Evolutionary conservation across 2,797 vertebrate species (phyloP).

Genomic region (Nyctibius grandis): DNA sequence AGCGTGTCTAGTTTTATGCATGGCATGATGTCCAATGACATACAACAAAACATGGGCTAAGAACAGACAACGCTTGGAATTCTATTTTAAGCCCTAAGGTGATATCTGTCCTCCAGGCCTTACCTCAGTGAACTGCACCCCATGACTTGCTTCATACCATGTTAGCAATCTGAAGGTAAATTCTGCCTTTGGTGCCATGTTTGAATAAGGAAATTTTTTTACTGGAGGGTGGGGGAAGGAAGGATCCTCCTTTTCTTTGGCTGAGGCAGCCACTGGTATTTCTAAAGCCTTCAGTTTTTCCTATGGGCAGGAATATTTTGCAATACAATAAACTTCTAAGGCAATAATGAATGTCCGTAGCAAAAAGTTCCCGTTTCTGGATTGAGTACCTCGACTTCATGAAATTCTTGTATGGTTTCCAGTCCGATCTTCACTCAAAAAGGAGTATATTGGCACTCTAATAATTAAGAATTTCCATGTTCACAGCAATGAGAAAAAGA

Average conservation of each 20-base stretch:
- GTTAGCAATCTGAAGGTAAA: neutral
- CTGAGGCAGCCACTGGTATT: neutral
- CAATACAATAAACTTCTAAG: neutral
- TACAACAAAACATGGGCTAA: neutral
- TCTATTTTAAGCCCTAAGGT: neutral
- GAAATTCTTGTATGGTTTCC: neutral
- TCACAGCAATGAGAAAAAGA: neutral
- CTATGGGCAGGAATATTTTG: neutral
- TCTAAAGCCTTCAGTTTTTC: neutral
- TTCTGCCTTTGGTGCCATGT: neutral
- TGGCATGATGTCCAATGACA: neutral
- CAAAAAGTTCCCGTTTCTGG: neutral
- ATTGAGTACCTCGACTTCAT: neutral
- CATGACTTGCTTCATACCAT: neutral
- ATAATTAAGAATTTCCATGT: neutral
- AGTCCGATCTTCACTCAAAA: neutral
- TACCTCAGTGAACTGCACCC: neutral
- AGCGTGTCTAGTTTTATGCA: neutral
- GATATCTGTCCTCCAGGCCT: neutral
- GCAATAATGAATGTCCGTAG: neutral
- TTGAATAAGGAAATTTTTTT: neutral
- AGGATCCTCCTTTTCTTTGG: neutral
- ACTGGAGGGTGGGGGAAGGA: neutral
- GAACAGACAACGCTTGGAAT: neutral
- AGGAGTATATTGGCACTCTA: neutral